These are phyloP conservation scores for Thymelicus acteon DNA, from an alignment of 2,888 invertebrate genomes.

Conservation along the genomic window DNA sequence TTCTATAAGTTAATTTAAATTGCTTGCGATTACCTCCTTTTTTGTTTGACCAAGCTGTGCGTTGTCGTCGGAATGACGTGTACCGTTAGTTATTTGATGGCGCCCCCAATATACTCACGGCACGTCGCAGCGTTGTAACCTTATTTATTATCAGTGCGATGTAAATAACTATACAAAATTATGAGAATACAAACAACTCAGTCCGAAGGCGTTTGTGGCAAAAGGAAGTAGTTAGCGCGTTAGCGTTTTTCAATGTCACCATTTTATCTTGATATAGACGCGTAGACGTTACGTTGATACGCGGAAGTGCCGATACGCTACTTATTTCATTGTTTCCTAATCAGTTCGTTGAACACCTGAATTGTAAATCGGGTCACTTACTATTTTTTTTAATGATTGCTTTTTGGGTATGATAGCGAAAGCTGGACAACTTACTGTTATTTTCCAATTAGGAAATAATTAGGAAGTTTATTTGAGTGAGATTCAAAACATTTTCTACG, in stretches of 20 bases:
- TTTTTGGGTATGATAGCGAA: background rate
- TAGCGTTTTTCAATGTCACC: slow-evolving; percentile 74
- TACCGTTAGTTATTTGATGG: slow-evolving; percentile 62
- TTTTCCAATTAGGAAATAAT: slow-evolving; percentile 41
- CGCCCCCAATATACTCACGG: slow-evolving; percentile 31
- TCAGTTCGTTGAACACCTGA: slow-evolving; percentile 65
- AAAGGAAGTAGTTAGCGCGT: slow-evolving; percentile 64
- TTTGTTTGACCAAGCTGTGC: slow-evolving; percentile 51
- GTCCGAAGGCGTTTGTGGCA: slow-evolving; percentile 37
- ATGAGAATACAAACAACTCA: background rate
- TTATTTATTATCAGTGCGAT: slow-evolving; percentile 47
- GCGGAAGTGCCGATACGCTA: slow-evolving; percentile 67
- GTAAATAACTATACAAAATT: slow-evolving; percentile 3
- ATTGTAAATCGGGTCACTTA: slow-evolving; percentile 47
- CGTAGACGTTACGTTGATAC: slow-evolving; percentile 68
- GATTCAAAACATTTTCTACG: slow-evolving; percentile 57
- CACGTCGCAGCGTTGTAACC: slow-evolving; percentile 23
- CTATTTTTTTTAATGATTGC: background rate
- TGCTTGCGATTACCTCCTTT: slow-evolving; percentile 55
- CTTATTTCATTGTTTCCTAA: slow-evolving; percentile 69
- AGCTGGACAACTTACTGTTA: background rate
- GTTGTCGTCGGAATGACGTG: slow-evolving; percentile 61
- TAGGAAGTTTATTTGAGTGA: slow-evolving; percentile 47
- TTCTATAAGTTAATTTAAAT: slow-evolving; percentile 48
- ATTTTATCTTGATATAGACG: slow-evolving; percentile 68